Percentiles rank a stretch among this genome's conserved stretches.
phyloP scores from a whole-genome alignment of 2,113 vertebrate species.

The Coturnix japonica region DNA sequence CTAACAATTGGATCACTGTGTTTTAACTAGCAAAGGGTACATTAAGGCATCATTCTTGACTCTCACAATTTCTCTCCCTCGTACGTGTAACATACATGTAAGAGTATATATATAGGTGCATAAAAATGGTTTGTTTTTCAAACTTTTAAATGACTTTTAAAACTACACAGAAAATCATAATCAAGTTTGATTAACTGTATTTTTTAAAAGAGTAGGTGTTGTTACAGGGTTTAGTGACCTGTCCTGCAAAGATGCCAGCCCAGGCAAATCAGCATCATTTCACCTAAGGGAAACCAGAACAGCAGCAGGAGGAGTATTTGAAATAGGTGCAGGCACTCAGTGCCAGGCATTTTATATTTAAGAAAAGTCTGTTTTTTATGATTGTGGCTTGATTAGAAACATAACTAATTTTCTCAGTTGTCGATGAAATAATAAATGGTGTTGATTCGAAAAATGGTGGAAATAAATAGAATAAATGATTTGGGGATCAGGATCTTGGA shows the following conservation, averaged over 20 bases:
- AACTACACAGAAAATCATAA: not conserved
- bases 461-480: not conserved
- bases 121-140: not conserved
- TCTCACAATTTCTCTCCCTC: not conserved
- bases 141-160: not conserved
- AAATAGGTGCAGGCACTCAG: not conserved
- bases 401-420: not conserved
- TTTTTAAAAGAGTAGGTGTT: not conserved
- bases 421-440: rapidly evolving
- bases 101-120: not conserved
- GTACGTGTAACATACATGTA: too few relatives aligned
- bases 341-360: not conserved
- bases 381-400: not conserved
- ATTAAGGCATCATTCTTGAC: not conserved
- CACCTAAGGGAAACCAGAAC: not conserved
- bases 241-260: not conserved
- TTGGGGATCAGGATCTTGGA: not conserved
- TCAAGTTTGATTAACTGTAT: not conserved
- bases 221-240: not conserved
- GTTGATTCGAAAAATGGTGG: not conserved
- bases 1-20: rapidly evolving
- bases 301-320: not conserved
- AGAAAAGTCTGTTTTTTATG: not conserved
- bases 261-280: not conserved
- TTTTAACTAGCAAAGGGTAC: not conserved